Conservation (phyloP, 2,113 vertebrate species). For the Lepus timidus region DNA sequence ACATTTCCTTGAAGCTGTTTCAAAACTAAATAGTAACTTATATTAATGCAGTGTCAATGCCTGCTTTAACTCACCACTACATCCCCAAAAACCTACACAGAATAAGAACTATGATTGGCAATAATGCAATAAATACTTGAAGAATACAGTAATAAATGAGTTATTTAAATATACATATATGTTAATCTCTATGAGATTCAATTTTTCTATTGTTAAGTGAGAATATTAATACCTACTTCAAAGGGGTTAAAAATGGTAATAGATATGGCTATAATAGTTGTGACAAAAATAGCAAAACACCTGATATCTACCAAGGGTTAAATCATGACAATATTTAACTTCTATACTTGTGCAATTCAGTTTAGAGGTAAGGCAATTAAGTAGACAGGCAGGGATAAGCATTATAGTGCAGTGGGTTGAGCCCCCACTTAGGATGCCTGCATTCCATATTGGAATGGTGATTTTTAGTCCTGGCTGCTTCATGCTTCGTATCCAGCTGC, state of each 20-base stretch:
- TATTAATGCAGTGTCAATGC: not conserved
- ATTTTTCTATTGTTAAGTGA: not conserved
- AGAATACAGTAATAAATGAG: not conserved
- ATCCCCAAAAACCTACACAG: not conserved
- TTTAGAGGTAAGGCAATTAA: not conserved
- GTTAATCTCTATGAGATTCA: not conserved
- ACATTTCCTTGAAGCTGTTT: not conserved
- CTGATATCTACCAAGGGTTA: not conserved
- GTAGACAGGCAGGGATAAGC: not conserved
- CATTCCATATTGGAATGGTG: too few species aligned
- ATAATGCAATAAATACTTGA: constrained; percentile 10
- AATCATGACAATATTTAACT: not conserved
- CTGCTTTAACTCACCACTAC: not conserved
- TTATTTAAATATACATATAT: not conserved
- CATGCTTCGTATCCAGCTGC: too few species aligned
- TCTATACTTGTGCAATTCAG: not conserved
- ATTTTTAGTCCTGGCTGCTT: too few species aligned
- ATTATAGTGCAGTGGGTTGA: too few species aligned
- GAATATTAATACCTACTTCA: not conserved
- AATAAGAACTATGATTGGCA: not conserved
- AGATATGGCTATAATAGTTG: not conserved
- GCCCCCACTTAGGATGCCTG: too few species aligned
- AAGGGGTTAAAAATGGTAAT: not conserved
- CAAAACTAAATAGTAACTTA: constrained; percentile 8
- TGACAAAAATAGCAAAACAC: not conserved